Evolutionary conservation across 2,797 vertebrate species (phyloP), one percentile per base, ranked within the genome.

Genomic region (Orientallactaga sibirica): DNA sequence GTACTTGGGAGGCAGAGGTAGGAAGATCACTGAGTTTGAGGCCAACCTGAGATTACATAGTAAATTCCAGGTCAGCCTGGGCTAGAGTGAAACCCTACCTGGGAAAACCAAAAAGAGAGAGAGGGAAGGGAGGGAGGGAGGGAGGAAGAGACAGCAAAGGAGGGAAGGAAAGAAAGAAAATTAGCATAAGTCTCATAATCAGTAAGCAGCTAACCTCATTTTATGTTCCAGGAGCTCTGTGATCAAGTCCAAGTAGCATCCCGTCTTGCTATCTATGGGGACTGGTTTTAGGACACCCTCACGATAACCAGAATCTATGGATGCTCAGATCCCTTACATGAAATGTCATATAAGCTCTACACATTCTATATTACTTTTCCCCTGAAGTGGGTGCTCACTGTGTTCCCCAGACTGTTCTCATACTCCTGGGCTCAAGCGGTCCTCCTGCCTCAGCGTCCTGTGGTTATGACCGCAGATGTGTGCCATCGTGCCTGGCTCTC

Each of bases 141-240:
- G 10, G 7, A 48, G 48, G 10, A 10, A 48, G 48, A 48, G 43
- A 48, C 4, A 48, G 43, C n/a, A n/a, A 48, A 48, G 43, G 43
- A 48, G 3, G 43, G 43, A 48, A 9, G 43, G 43, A 48, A 9
- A 48, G 48, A 9, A 8, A 48, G 10, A 8, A 48, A 48, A 48
- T 48, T 48, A 48, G 48, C 48, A 8, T 48, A 48, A 48, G 12
- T 75, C 71, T 66, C n/a, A 2, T 58, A 88, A 71, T 67, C 43
- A 80, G 4, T 90, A 71, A 77, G 19, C 27, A 94, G n/a, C 25
- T 82, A 79, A 48, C 16, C 24, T 71, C 90, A 83, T 48, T 83
- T 52, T 48, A 16, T 83, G 16, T 88, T 95, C 92, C 80, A 84
- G 58, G 43, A 94, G 92, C 48, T 86, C 70, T 71, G 27, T 71